Percentiles rank a stretch among this genome's conserved stretches.
phyloP scores from a whole-genome alignment of 2,113 vertebrate genomes.

The Pogonocichla stellata region DNA sequence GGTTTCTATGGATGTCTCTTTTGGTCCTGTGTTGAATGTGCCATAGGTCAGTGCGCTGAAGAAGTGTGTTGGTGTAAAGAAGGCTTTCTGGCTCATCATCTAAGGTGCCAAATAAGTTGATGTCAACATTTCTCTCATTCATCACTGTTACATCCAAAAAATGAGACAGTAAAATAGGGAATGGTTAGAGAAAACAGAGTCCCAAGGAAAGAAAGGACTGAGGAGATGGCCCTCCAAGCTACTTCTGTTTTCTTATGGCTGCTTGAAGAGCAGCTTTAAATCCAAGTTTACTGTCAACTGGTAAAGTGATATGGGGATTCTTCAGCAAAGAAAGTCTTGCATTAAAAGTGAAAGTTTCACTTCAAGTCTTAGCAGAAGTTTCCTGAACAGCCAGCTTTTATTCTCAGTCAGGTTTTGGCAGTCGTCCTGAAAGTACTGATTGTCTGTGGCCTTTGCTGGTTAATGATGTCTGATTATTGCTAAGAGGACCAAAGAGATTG shows the following conservation, averaged over 20 bases:
- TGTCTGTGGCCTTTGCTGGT: background rate
- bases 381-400: background rate
- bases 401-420: background rate
- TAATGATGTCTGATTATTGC: background rate
- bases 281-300: background rate
- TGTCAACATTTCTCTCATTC: background rate
- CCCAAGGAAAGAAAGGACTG: background rate
- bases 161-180: background rate
- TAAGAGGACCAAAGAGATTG: background rate
- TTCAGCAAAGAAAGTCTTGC: background rate
- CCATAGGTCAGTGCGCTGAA: background rate
- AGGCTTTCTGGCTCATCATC: background rate
- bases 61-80: background rate
- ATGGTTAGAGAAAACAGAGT: background rate
- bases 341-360: background rate
- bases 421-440: background rate
- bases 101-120: background rate
- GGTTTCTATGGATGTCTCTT: background rate
- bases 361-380: background rate
- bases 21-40: background rate
- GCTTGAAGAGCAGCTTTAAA: background rate
- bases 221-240: background rate
- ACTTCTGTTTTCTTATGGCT: background rate
- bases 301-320: background rate
- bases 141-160: background rate